Base-by-base conservation (phyloP, 2,888 invertebrate species). In the Brachylomia viminalis region DNA sequence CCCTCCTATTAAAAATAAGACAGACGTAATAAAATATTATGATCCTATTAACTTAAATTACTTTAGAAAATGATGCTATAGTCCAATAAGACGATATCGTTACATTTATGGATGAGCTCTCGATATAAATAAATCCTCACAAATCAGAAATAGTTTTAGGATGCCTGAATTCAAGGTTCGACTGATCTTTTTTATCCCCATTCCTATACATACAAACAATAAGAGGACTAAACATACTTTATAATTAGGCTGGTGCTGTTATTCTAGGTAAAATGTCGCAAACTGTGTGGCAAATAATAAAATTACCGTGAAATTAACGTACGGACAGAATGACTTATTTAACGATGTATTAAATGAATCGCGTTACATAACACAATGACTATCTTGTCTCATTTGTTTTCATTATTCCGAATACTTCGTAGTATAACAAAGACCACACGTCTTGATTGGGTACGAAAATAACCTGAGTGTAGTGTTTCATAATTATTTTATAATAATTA, bases 371-470 rank as follows among this genome's bases (percentile, higher is more conserved):
- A 83, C 47, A 72, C 30, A 84, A 68, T 77, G 62, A 72, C 68
- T 79, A 80, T 75, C 77, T 62, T 77, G 86, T 75, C 68, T 56
- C 77, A 79, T 79, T 80, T 83, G 80, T 83, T 86, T 84, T 77
- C 67, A 72, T 75, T 77, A 80, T 77, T 79, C 15, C 20, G 67
- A 54, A 75, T 70, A 83, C 30, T 70, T 79, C 27, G 58, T 75
- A 72, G 64, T 82, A 47, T 49, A 54, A 74, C 66, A 74, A 73
- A 74, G 64, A 75, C 64, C 61, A 71, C 75, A 69, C 66, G 84
- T 75, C 59, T 58, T 72, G 74, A 77, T 80, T 83, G 59, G 75
- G 72, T 45, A 79, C 79, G 23, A 67, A 84, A 86, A 83, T 84
- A 83, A 69, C 64, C 49, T 11, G 38, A 79, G 86, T 75, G 83